Percentiles rank a stretch among this genome's conserved stretches.
Evolutionary conservation across 64 coral and sea anemone species (phyloP).

Genomic region (Stichodactyla mertensii): DNA sequence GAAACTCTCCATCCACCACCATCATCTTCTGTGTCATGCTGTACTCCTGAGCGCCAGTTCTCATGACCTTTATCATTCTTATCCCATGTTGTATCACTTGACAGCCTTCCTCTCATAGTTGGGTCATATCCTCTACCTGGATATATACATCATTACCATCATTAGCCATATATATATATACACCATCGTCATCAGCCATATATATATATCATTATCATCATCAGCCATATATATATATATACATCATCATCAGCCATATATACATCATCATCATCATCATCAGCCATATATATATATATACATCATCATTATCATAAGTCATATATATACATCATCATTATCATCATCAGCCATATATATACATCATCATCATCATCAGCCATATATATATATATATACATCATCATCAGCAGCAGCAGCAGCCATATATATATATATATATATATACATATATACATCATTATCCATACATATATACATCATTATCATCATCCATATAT

Average conservation of each 20-base stretch:
- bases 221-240: too few relatives aligned
- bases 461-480: neutral
- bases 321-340: neutral
- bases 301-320: neutral
- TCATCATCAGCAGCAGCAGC: too few relatives aligned
- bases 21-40: conserved; percentile 62
- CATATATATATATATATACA: too few relatives aligned
- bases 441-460: neutral
- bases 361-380: neutral
- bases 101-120: conserved; percentile 63
- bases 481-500: neutral
- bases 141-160: neutral
- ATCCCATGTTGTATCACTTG: conserved; percentile 87
- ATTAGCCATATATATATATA: neutral
- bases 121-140: conserved; percentile 82
- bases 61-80: conserved; percentile 36
- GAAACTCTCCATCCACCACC: conserved; percentile 87
- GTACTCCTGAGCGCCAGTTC: conserved; percentile 71
- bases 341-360: neutral
- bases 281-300: too few relatives aligned
- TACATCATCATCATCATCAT: neutral
- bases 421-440: too few relatives aligned
- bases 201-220: neutral
- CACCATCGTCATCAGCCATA: too few relatives aligned
- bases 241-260: too few relatives aligned